Evolutionary conservation across 2,888 invertebrate species (phyloP), one percentile per base, ranked within the genome.

Genomic region (Xestia xanthographa): DNA sequence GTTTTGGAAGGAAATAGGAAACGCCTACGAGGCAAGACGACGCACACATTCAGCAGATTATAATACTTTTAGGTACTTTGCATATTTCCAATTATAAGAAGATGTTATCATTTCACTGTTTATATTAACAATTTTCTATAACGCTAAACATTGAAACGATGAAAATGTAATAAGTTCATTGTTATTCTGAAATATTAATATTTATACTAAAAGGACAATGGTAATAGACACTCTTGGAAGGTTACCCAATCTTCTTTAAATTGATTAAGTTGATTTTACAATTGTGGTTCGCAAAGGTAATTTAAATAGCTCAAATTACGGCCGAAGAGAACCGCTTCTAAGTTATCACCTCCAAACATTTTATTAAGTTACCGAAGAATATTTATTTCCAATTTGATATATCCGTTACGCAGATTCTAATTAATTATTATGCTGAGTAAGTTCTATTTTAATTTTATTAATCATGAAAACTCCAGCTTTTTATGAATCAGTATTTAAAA

Each of bases 31-130:
- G 75, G 68, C 89, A 81, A 80, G 89, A 86, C 78, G 70, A 62
- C 83, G 91, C 93, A 92, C 88, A 87, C 80, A 84, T 86, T 79
- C 56, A 72, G 58, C 69, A 87, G 91, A 92, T 93, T 91, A 91
- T 88, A 72, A 82, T 80, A 88, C 72, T 78, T 81, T 84, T 62
- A 48, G 50, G 9, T 50, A 78, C 77, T 89, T 88, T 86, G 86
- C 88, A 90, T 90, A 91, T 88, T 90, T 86, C 86, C 75, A 82
- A 87, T 84, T 81, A 88, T 86, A 86, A 50, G 69, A 66, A 58
- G 75, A 83, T 74, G 73, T 74, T 81, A 82, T 81, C 81, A 76
- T 81, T 77, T 79, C 66, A 75, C 56, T 80, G 81, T 82, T 84
- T 80, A 68, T 66, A 77, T 82, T 75, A 74, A 75, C 69, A 77